phyloP scores from a whole-genome alignment of 1,140 invertebrate genomes.

The Cotesia vestalis region DNA sequence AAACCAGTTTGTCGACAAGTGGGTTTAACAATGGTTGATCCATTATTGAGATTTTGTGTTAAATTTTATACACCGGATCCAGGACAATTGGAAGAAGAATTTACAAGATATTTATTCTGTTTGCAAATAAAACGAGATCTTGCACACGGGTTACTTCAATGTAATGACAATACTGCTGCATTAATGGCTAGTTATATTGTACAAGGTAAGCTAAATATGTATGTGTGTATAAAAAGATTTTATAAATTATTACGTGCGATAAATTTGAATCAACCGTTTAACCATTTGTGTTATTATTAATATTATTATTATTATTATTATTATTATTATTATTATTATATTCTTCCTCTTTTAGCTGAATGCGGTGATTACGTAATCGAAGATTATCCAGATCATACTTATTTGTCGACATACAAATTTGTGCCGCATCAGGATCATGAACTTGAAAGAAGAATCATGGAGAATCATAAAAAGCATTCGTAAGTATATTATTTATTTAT shows the following conservation, averaged over 20 bases:
- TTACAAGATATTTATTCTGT: slow-evolving; percentile 94
- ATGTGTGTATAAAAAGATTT: background rate
- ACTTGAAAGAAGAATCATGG: slow-evolving; percentile 95
- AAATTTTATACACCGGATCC: slow-evolving; percentile 99
- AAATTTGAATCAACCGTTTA: slow-evolving; percentile 9
- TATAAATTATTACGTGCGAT: no score
- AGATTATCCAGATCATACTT: slow-evolving; percentile 96
- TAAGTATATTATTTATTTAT: slow-evolving; percentile 66
- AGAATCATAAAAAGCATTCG: slow-evolving; percentile 98
- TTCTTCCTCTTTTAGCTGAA: slow-evolving; percentile 76
- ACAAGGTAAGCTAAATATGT: slow-evolving; percentile 74
- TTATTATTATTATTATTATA: no score
- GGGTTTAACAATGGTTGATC: slow-evolving; percentile 87
- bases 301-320: background rate
- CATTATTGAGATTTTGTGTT: slow-evolving; percentile 87
- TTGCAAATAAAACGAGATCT: slow-evolving; percentile 97
- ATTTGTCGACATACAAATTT: slow-evolving; percentile 94
- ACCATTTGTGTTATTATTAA: background rate
- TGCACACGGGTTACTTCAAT: slow-evolving; percentile 87
- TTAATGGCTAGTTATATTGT: slow-evolving; percentile 98
- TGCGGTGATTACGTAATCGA: slow-evolving; percentile 98
- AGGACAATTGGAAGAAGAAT: slow-evolving; percentile 96
- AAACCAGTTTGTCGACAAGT: slow-evolving; percentile 96
- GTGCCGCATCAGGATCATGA: slow-evolving; percentile 94
- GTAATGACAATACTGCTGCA: slow-evolving; percentile 98